A percentile compares a stretch with the other conserved stretches of the same genome.
phyloP scores from a whole-genome alignment of 1,140 invertebrate genomes.

The Drosophila melanogaster region DNA sequence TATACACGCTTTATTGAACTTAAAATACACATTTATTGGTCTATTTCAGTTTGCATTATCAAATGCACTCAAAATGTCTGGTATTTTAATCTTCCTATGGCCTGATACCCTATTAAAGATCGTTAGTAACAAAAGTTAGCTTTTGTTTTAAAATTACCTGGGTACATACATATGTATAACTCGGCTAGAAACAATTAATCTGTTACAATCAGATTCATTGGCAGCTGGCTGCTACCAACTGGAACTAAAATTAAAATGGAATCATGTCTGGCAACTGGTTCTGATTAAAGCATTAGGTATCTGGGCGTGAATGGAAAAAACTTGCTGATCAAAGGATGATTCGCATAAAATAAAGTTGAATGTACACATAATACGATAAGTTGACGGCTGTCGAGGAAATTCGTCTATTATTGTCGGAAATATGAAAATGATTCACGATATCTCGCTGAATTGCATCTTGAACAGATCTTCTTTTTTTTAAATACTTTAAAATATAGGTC shows the following conservation, averaged over 20 bases:
- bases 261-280: conserved; percentile 8
- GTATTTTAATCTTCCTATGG: conserved; percentile 13
- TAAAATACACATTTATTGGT: conserved; percentile 10
- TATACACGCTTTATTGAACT: background rate
- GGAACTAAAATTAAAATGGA: conserved; percentile 7
- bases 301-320: conserved; percentile 6
- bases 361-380: conserved; percentile 15
- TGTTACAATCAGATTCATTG: background rate
- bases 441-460: background rate
- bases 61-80: conserved; percentile 30
- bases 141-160: background rate
- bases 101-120: conserved; percentile 16
- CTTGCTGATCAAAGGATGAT: conserved; percentile 42
- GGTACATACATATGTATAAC: background rate
- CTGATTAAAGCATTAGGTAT: background rate
- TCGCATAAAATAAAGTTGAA: conserved; percentile 22
- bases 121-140: conserved; percentile 3
- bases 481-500: too few relatives aligned
- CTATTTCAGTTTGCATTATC: conserved; percentile 16
- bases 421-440: background rate
- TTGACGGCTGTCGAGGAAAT: conserved; percentile 1
- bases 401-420: background rate
- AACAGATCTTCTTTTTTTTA: too few relatives aligned
- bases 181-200: background rate
- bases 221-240: conserved; percentile 1